phyloP scores from a whole-genome alignment of 1,140 invertebrate species.

The Nebria ingens region DNA sequence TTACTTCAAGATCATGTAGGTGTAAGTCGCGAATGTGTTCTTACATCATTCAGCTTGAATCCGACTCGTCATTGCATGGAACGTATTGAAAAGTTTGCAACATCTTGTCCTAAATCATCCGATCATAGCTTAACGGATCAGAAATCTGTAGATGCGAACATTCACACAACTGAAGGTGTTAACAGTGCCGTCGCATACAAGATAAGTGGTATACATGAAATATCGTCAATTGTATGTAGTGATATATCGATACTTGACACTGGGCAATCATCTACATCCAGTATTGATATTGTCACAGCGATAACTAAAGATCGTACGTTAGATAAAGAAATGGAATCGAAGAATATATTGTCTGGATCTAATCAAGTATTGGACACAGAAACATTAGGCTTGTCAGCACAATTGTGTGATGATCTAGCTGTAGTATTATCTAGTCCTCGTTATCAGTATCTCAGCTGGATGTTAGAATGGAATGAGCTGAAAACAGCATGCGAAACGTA shows the following conservation, averaged over 20 bases:
- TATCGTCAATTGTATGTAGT: no score
- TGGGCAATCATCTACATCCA: slow-evolving; percentile 22
- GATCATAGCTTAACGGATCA: slow-evolving; percentile 19
- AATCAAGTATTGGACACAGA: slow-evolving; percentile 39
- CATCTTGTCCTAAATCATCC: slow-evolving; percentile 38
- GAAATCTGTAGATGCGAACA: not conserved
- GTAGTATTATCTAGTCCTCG: slow-evolving; percentile 48
- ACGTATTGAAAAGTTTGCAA: slow-evolving; percentile 41
- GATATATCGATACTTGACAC: slow-evolving; percentile 21
- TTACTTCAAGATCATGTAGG: slow-evolving; percentile 42
- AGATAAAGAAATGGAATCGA: slow-evolving; percentile 32
- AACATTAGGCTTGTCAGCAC: slow-evolving; percentile 44
- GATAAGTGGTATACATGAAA: slow-evolving; percentile 12
- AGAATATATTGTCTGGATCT: slow-evolving; percentile 35
- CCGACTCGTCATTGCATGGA: slow-evolving; percentile 42
- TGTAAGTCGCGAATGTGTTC: slow-evolving; percentile 48
- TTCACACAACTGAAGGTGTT: not conserved
- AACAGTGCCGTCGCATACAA: slow-evolving; percentile 13
- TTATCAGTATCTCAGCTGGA: slow-evolving; percentile 52
- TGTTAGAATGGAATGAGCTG: slow-evolving; percentile 45
- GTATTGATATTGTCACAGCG: not conserved
- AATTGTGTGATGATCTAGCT: slow-evolving; percentile 48
- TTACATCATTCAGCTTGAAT: slow-evolving; percentile 54
- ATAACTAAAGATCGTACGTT: slow-evolving; percentile 31
- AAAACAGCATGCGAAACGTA: slow-evolving; percentile 47